Percentiles rank a stretch among this genome's conserved stretches.
Evolutionary conservation across 2,113 vertebrate genomes (phyloP).

Genomic region (Narcine bancroftii): DNA sequence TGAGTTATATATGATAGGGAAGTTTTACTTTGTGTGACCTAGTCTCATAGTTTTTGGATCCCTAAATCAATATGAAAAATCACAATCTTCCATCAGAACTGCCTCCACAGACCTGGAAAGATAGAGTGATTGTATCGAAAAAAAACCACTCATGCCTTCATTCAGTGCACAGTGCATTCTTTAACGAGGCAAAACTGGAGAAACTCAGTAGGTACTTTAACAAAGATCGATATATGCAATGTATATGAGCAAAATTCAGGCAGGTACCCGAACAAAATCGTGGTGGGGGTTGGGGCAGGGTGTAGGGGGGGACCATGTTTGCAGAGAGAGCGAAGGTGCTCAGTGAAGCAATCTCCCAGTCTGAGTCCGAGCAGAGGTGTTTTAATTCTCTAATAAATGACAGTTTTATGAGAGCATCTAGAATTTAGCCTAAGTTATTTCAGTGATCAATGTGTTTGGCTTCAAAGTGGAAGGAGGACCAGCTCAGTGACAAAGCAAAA

Average conservation of each 20-base stretch:
- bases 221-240: too few relatives aligned
- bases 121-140: too few relatives aligned
- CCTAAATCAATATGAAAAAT: neutral
- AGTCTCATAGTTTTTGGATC: neutral
- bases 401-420: neutral
- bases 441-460: neutral
- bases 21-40: neutral
- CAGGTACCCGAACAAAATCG: too few relatives aligned
- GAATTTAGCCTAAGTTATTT: constrained; percentile 18
- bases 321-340: too few relatives aligned
- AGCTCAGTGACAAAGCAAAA: neutral
- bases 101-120: neutral
- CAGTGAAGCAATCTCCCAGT: too few relatives aligned
- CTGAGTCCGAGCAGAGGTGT: too few relatives aligned
- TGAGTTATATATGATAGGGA: neutral
- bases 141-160: neutral
- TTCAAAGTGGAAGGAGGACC: neutral
- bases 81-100: constrained; percentile 10
- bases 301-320: too few relatives aligned
- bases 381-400: neutral
- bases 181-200: too few relatives aligned
- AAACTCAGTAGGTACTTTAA: too few relatives aligned
- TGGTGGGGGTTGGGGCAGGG: too few relatives aligned
- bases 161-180: neutral
- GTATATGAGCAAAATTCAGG: too few relatives aligned